Evolutionary conservation across 2,888 invertebrate genomes (phyloP).

Genomic region (Cotesia congregata): DNA sequence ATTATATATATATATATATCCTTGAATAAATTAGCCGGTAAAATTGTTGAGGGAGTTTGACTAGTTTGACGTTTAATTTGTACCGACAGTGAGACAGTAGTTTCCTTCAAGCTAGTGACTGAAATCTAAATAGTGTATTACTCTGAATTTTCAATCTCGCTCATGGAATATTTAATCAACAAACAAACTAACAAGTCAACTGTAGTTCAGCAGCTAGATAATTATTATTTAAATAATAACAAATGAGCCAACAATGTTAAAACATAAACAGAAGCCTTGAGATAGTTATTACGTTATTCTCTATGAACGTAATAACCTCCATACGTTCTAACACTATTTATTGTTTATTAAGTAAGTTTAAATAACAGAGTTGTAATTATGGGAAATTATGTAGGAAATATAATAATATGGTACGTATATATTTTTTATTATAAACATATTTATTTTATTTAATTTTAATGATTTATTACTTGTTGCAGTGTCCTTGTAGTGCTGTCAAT

Average conservation of each 20-base stretch:
- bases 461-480: constrained; percentile 59
- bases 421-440: constrained; percentile 18
- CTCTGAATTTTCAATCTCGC: neutral
- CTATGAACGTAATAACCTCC: neutral
- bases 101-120: neutral
- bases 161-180: neutral
- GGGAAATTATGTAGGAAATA: constrained; percentile 66
- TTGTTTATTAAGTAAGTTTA: neutral
- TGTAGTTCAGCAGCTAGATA: neutral
- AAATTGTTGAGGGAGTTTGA: no score
- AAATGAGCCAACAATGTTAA: neutral
- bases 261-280: neutral
- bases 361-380: constrained; percentile 51
- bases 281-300: neutral
- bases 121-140: neutral
- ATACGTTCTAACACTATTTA: neutral
- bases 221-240: neutral
- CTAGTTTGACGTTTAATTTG: neutral
- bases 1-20: no score
- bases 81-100: neutral
- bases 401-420: constrained; percentile 65
- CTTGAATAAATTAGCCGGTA: no score
- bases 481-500: constrained; percentile 69
- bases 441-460: constrained; percentile 7
- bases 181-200: neutral